Percentiles rank a stretch among this genome's conserved stretches.
phyloP scores from a whole-genome alignment of 2,797 vertebrate genomes.

The Acanthiza pusilla region DNA sequence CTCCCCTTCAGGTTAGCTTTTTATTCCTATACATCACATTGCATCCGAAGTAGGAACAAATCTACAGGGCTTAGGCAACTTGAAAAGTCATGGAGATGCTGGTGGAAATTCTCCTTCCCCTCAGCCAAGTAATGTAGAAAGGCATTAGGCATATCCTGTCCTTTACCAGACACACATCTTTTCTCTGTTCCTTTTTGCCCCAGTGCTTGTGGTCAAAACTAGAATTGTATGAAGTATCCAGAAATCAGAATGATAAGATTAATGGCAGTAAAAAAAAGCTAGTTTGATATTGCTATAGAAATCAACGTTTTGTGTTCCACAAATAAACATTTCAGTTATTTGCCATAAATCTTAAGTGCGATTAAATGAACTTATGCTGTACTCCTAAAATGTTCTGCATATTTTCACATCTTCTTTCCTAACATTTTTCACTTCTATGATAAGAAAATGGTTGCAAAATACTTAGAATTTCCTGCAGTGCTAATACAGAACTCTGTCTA shows the following conservation, averaged over 20 bases:
- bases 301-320: not conserved
- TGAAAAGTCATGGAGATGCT: not conserved
- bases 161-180: no score
- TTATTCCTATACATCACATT: rapidly evolving
- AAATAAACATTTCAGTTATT: not conserved
- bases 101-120: not conserved
- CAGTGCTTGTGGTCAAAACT: rapidly evolving
- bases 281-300: not conserved
- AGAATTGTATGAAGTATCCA: not conserved
- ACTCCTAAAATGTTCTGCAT: not conserved
- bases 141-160: not conserved
- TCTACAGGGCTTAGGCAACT: not conserved
- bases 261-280: not conserved
- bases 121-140: not conserved
- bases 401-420: not conserved
- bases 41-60: not conserved
- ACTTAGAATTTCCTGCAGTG: not conserved
- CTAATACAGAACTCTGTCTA: not conserved
- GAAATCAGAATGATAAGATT: rapidly evolving
- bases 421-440: not conserved
- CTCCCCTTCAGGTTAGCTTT: not conserved
- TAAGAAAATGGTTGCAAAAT: not conserved
- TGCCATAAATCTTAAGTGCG: not conserved
- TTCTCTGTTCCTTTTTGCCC: not conserved
- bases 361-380: not conserved